A percentile compares a stretch with the other conserved stretches of the same genome.
Conservation (phyloP, 2,888 invertebrate species). For the Euzophera pinguis region DNA sequence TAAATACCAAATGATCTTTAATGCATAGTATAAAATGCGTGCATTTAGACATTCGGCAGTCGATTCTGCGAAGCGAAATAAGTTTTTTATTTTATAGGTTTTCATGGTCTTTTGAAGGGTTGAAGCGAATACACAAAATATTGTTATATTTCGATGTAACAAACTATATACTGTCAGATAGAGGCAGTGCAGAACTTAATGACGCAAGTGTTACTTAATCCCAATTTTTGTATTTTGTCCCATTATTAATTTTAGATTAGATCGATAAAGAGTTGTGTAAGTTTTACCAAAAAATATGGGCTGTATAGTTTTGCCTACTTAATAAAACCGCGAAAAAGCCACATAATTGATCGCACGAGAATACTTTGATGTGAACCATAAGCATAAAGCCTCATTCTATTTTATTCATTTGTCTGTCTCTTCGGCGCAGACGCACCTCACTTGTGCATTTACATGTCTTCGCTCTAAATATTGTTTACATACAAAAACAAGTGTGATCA, state of each 20-base stretch:
- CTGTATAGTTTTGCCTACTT: not conserved
- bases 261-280: not conserved
- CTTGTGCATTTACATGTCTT: conserved; percentile 7
- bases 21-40: no score
- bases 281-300: not conserved
- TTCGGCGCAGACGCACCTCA: conserved; percentile 4
- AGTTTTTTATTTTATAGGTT: not conserved
- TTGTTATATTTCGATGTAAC: not conserved
- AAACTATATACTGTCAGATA: not conserved
- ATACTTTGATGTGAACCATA: not conserved
- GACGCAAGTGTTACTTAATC: conserved; percentile 6
- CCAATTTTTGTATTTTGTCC: not conserved
- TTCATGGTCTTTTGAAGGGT: not conserved
- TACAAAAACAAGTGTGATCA: not conserved
- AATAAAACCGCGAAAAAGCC: not conserved
- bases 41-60: no score
- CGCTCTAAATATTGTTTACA: conserved; percentile 1
- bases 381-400: not conserved
- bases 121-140: not conserved
- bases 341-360: not conserved
- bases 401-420: not conserved
- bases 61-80: no score
- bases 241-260: not conserved
- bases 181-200: not conserved
- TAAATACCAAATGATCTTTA: no score